Base-by-base conservation (phyloP, 1,140 invertebrate species). In the Chrysoperla carnea region DNA sequence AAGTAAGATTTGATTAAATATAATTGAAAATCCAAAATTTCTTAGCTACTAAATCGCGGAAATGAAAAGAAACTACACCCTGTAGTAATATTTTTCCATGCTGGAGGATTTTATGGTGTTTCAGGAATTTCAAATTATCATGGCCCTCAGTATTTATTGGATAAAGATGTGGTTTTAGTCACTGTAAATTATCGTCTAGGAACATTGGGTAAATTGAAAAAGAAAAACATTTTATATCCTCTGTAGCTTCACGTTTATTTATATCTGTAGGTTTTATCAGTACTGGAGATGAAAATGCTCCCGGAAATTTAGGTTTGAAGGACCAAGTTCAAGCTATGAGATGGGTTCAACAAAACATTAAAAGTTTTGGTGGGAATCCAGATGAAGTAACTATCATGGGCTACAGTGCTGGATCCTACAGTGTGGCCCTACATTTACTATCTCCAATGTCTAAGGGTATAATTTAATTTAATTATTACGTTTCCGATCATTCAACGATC, bases 281-380 rank as follows among this genome's bases (percentile, higher is more conserved):
- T 47, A 78, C 73, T 0, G 76, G 73, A 3, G 75, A 76, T 42
- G 59, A 64, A 8, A 53, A 68, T 35, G 69, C 73, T 1, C 69
- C 76, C 0, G 83, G 81, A 11, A 84, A 86, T 52, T 72, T 73
- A 55, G 82, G 80, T 0, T 58, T 84, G 17, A 79, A 79, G 54
- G 84, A 87, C 60, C 80, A 84, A 60, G 75, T 83, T 2, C 56
- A 64, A 31, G 77, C 78, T 0, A 52, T 87, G 2, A 64, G 70
- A 29, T 89, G 83, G 83, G 62, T 88, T 0, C 68, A 76, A 51
- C 53, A 74, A 15, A 81, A 86, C 49, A 83, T 87, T 29, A 66
- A 51, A 1, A 54, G 64, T 0, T 87, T 87, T 55, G 81, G 82
- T 2, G 84, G 84, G 1, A 78, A 90, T 63, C 69, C 78, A 0